Evolutionary conservation across 2,888 invertebrate species (phyloP).

Genomic region (Agapostemon virescens): DNA sequence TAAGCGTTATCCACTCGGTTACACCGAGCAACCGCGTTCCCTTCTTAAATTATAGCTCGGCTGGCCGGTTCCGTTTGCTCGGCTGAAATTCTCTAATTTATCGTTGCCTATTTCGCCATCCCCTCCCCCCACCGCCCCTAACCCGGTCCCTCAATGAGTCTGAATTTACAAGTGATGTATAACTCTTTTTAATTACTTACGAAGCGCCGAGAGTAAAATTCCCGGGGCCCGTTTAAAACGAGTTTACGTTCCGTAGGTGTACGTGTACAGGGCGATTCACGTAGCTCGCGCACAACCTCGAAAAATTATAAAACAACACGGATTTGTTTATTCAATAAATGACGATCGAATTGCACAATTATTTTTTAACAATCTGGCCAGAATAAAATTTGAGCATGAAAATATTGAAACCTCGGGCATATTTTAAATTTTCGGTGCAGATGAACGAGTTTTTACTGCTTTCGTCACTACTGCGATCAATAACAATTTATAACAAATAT

Average conservation of each 20-base stretch:
- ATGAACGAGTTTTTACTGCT: no score
- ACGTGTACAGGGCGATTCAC: neutral
- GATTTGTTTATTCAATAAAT: no score
- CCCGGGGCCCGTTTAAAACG: conserved; percentile 32
- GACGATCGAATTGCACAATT: no score
- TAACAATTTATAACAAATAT: no score
- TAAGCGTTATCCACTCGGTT: neutral
- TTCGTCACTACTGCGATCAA: no score
- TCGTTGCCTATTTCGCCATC: neutral
- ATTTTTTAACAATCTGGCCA: no score
- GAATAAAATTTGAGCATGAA: no score
- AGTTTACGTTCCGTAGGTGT: conserved; percentile 50
- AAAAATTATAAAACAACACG: no score
- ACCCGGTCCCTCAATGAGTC: conserved; percentile 24
- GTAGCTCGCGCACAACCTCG: neutral
- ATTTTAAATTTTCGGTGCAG: no score
- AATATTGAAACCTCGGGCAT: no score
- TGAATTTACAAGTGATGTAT: conserved; percentile 19
- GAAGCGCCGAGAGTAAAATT: conserved; percentile 49
- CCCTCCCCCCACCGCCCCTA: neutral
- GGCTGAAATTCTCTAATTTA: conserved; percentile 13
- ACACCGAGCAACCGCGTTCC: neutral
- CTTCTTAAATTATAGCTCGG: neutral
- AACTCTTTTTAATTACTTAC: conserved; percentile 50
- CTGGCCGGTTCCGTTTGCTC: neutral